Base-by-base conservation (phyloP, 2,113 vertebrate genomes). In the Eulemur macaco region DNA sequence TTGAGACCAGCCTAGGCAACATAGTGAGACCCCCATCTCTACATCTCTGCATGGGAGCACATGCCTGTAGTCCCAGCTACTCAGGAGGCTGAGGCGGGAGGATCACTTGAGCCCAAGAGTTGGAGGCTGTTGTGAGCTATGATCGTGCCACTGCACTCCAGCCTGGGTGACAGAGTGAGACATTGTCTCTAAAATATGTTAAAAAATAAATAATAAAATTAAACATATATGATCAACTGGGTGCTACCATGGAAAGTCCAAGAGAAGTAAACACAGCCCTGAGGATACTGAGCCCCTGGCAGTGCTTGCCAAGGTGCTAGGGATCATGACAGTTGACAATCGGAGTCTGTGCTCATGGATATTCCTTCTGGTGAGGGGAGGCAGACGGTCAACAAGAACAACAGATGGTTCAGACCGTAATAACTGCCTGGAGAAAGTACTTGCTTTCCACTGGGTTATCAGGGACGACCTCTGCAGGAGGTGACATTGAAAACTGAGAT, bases 391-490 rank as follows among this genome's bases (percentile, higher is more conserved):
- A n/a, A 15, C 12, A 27, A 42, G 56, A 71, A 54, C 6, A 27
- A 37, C 0, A 29, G 73, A 15, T 0, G 56, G 27, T 50, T 58
- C 21, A 27, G 47, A 47, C 0, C 52, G 68, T 0, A 23, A 27
- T 18, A 9, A 45, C 8, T 13, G 63, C 78, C 58, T 34, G 54
- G 31, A 73, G 58, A 63, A 86, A 77, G 60, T 20, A 63, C 56
- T 6, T 58, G 6, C 31, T 29, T 52, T 8, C 37, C 50, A 42
- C 2, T 71, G 45, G 13, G 45, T 58, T 50, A 73, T 10, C 25
- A 89, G 54, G 52, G 52, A 5, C 5, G 81, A 56, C 14, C 31
- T 64, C 80, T 39, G 20, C 23, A 31, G 83, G 47, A 74, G 27
- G 31, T 8, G 42, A 73, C 37, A 21, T 14, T 37, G 68, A 74